Evolutionary conservation across 2,888 invertebrate genomes (phyloP).

Genomic region (Rhagophthalmus giganteus): DNA sequence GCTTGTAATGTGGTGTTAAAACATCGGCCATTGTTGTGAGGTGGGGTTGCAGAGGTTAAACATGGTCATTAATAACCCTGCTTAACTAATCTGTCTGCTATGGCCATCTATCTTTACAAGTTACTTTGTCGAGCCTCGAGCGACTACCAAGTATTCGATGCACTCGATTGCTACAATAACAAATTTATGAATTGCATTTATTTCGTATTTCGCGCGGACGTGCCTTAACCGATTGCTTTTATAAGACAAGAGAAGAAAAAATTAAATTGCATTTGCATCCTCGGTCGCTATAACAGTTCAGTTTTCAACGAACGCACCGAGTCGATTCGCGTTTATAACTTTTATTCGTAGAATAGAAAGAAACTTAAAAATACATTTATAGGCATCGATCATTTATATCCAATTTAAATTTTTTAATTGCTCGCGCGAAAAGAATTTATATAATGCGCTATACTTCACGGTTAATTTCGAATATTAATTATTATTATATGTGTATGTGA

Average conservation of each 20-base stretch:
- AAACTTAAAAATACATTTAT: too few relatives aligned
- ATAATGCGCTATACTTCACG: too few relatives aligned
- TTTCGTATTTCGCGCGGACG: not conserved
- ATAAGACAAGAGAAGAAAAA: conserved; percentile 7
- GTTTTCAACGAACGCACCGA: conserved; percentile 1
- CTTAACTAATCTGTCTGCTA: conserved; percentile 66
- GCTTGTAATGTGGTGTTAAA: conserved; percentile 57
- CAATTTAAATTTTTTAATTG: too few relatives aligned
- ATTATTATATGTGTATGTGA: too few relatives aligned
- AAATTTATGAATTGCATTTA: conserved; percentile 47
- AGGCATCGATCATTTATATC: too few relatives aligned
- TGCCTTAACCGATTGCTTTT: conserved; percentile 8
- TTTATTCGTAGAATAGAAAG: too few relatives aligned
- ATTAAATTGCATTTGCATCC: conserved; percentile 16
- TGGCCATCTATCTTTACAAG: conserved; percentile 59
- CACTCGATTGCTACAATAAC: conserved; percentile 50
- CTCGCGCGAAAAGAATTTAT: too few relatives aligned
- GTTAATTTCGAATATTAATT: too few relatives aligned
- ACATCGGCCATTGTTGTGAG: conserved; percentile 55
- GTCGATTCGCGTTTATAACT: not conserved
- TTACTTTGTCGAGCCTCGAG: conserved; percentile 51
- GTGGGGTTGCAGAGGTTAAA: conserved; percentile 62
- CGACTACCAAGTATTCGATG: conserved; percentile 45
- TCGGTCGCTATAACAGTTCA: conserved; percentile 1
- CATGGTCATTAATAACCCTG: conserved; percentile 66